Base-by-base conservation (phyloP, 1,140 invertebrate genomes). In the Antheraea pernyi region DNA sequence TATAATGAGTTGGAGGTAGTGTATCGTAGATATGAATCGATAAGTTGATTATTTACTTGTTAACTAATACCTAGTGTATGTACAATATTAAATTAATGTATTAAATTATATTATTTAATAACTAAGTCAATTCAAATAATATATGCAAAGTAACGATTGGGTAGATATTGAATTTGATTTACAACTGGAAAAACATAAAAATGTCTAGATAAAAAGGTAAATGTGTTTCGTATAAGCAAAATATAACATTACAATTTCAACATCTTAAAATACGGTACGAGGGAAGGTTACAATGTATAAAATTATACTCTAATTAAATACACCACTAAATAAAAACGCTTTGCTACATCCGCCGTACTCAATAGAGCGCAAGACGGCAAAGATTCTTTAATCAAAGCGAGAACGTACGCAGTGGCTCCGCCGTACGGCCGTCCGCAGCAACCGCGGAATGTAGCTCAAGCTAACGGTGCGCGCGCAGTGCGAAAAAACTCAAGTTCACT, bases 401-500 rank as follows among this genome's bases (percentile, higher is more conserved):
- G 46, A 48, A 61, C 18, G 19, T 13, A 4, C 59, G 71, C 73
- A 46, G 80, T 84, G 81, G 84, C 86, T 78, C 82, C 84, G 75
- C 75, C 74, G 64, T 19, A 80, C 82, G 83, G 79, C 71, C 60
- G 58, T n/a, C 36, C 67, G 78, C 76, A 73, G 74, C 77, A 82
- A 86, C 83, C 77, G 81, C 88, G 86, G 89, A 87, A 89, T 89
- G 88, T 91, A 84, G 88, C 85, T 72, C 88, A 84, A 83, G 77
- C 71, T 88, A 89, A 88, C 87, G 87, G 87, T 89, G 78, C 85
- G 77, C 79, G 67, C 65, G 78, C 78, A 76, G 78, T 72, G 85
- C 85, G 84, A 87, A 91, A 91, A 91, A 88, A 89, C 84, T 85
- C 89, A 91, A 91, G 89, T 91, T 91, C 89, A 88, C 86, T 91